Evolutionary conservation across 2,888 invertebrate genomes (phyloP), one percentile per base, ranked within the genome.

Genomic region (Ennomos quercinarius): DNA sequence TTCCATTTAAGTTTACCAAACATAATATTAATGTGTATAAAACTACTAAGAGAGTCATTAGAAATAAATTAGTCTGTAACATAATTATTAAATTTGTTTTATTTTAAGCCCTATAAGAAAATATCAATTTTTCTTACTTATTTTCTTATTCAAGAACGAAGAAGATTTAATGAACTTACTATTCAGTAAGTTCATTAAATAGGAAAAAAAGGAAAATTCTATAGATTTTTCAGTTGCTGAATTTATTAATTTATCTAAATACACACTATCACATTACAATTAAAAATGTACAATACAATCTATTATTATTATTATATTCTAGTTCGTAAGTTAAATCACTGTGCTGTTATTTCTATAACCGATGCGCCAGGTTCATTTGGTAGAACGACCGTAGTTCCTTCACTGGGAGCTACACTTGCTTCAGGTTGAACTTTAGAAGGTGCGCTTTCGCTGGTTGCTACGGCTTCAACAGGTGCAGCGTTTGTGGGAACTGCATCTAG

Each of bases 1-100:
- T 91, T 91, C 91, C 91, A 83, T 74, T 81, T 81, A 73, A 76
- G 82, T 78, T 88, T 84, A 89, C 91, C 91, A 91, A 91, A 90
- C 84, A 81, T 76, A 6, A 27, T 27, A 27, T 27, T 27, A 27
- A 4, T 27, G 80, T 89, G 85, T 86, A 83, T 78, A 79, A 85
- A 84, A 67, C 76, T 77, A 76, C 72, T 84, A 75, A 76, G 83
- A 81, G 78, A 89, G 88, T 91, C 89, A 90, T 84, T 90, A 90
- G 87, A 77, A 64, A 64, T 61, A 61, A 69, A 64, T 45, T 58
- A 61, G 58, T 50, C 41, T 52, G 37, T 56, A 40, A 43, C 6
- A 27, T 27, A 27, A 37, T 44, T 27, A 40, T 9, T 36, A n/a
- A 36, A 12, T n/a, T 36, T 51, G 46, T 41, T 63, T 61, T 13